Evolutionary conservation across 2,113 vertebrate genomes (phyloP).

Genomic region (Megalops atlanticus): DNA sequence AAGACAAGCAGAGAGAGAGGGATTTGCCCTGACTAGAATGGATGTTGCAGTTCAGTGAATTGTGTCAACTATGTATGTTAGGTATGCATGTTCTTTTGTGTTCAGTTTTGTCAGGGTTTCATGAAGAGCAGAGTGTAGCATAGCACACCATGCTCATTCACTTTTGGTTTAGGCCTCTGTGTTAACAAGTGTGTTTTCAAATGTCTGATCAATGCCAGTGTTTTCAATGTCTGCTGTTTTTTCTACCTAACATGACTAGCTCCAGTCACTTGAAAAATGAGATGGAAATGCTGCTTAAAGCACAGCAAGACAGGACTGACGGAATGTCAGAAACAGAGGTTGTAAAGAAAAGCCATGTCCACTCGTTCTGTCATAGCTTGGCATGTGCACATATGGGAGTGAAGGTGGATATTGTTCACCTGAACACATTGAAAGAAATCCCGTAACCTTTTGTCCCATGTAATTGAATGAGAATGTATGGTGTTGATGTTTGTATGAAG

Average conservation of each 20-base stretch:
- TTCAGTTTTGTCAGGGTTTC: neutral
- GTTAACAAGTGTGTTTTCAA: slow-evolving; percentile 34
- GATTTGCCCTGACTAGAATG: neutral
- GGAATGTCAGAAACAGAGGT: no score
- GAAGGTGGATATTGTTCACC: no score
- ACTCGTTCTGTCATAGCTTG: no score
- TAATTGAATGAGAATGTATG: neutral
- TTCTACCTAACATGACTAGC: neutral
- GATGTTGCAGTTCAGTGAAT: neutral
- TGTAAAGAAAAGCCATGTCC: neutral
- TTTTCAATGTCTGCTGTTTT: no score
- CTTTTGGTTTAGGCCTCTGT: neutral
- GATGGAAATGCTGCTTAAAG: neutral
- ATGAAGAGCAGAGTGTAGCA: no score
- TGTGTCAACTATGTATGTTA: neutral
- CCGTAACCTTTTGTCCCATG: no score
- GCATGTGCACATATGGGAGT: neutral
- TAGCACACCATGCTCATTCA: neutral
- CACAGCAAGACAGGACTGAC: neutral
- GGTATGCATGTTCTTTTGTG: slow-evolving; percentile 6
- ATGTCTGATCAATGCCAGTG: no score
- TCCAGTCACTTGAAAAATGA: neutral
- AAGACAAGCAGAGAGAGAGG: no score
- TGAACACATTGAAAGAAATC: neutral
- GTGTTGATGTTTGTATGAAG: neutral